Evolutionary conservation across 2,797 vertebrate species (phyloP), one percentile per base, ranked within the genome.

Genomic region (Esox masquinongy): DNA sequence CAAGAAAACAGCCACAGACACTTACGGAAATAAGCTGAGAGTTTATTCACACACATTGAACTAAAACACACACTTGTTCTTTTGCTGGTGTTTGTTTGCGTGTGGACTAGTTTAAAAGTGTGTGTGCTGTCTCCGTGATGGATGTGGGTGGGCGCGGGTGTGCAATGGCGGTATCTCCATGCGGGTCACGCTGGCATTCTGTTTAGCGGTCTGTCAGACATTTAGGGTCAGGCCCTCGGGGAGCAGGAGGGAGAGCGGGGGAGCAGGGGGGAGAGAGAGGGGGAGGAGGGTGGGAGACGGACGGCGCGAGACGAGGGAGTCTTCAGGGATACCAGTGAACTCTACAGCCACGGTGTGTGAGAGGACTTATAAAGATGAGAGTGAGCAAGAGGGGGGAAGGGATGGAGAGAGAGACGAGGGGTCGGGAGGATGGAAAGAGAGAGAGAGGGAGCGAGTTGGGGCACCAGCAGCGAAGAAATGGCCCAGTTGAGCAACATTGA

Each of bases 201-300:
- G 88, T 91, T 92, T 91, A 91, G 90, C 67, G 76, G 79, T 83
- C 88, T 88, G 85, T 74, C 59, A 91, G 90, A 88, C 87, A 90
- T 88, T 90, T 89, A 15, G 83, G 90, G 91, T 91, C 90, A 90
- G 81, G 86, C 80, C 88, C 84, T 79, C 7, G 36, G 88, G 77
- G 84, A 83, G 79, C 51, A 17, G 17, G 36, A 50, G 47, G 70
- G 51, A 70, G 14, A 19, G 77, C 50, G 24, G 16, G 66, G 70
- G 34, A 61, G 34, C 39, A 31, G 50, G 31, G 69, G 72, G 66
- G 29, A 31, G 29, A 31, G 29, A 31, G 29, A 31, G 29, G 29
- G 29, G 29, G 29, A 31, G 29, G 29, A 31, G 29, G 29, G 3
- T 1, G 29, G 29, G 29, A 31, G 29, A 31, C 29, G 29, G 29